Evolutionary conservation across 2,113 vertebrate genomes (phyloP).

Genomic region (Bothrops jararaca): DNA sequence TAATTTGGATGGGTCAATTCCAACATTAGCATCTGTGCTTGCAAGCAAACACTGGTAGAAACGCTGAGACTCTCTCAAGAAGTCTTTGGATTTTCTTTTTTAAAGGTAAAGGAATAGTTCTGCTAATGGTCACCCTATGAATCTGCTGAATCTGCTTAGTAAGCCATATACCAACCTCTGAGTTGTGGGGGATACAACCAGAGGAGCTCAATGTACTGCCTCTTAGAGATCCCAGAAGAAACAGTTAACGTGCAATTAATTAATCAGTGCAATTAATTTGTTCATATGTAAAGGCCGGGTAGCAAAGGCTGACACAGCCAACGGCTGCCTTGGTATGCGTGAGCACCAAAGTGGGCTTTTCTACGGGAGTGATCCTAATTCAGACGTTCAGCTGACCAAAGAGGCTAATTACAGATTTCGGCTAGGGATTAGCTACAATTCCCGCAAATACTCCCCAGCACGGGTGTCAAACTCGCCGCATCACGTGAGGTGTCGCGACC

Average conservation of each 20-base stretch:
- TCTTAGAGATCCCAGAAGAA: background rate
- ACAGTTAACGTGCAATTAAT: background rate
- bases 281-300: background rate
- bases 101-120: background rate
- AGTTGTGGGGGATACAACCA: background rate
- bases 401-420: background rate
- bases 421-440: background rate
- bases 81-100: background rate
- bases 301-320: background rate
- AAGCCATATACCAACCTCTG: background rate
- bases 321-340: background rate
- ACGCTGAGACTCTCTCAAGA: background rate
- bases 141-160: background rate
- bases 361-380: background rate
- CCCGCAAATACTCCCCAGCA: background rate
- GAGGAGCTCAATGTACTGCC: background rate
- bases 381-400: background rate
- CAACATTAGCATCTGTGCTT: background rate
- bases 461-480: no score
- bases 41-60: background rate
- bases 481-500: no score
- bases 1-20: background rate
- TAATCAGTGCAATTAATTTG: background rate
- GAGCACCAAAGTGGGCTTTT: background rate
- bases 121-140: background rate